Evolutionary conservation across 2,888 invertebrate genomes (phyloP), one percentile per base, ranked within the genome.

Genomic region (Nycteola revayana): DNA sequence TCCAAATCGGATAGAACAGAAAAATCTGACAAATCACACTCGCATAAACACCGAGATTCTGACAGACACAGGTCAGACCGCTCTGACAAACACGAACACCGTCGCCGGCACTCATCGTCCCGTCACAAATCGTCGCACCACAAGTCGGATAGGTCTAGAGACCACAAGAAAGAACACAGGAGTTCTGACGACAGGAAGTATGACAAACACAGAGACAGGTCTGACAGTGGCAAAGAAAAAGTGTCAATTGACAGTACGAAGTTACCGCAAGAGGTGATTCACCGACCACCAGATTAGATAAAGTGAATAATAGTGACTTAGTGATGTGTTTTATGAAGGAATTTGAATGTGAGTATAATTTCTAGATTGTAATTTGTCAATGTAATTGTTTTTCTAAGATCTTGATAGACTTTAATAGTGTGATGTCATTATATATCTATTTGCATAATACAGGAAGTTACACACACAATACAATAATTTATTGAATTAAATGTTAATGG

Each of bases 241-340:
- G n/a, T 21, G 44, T 62, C 59, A 10, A 50, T 59, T 11, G 63
- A 66, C 14, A 55, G 64, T 44, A 66, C 58, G 5, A 79, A 79
- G 62, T 64, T 77, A 64, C 70, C 75, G 34, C 67, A 68, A 20
- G 60, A 63, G 7, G 66, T 73, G 24, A 68, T 75, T 1, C 77
- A 82, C 26, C 71, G 77, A 27, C 75, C 85, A 26, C 85, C 85
- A 0, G 85, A 85, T 66, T 85, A 85, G 65, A 54, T 30, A 9
- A 14, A 20, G 11, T 30, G 31, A 31, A n/a, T 9, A 8, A 5
- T 22, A 43, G 32, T 43, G 37, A 36, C 10, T 8, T 21, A 35
- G 32, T 47, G 39, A 32, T 48, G 53, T 57, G 43, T 53, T 46
- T 56, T 40, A 30, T 60, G 60, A 54, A 57, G 57, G 57, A 51